Evolutionary conservation across 2,113 vertebrate species (phyloP), one percentile per base, ranked within the genome.

Genomic region (Cyphomyrus plagiostoma): DNA sequence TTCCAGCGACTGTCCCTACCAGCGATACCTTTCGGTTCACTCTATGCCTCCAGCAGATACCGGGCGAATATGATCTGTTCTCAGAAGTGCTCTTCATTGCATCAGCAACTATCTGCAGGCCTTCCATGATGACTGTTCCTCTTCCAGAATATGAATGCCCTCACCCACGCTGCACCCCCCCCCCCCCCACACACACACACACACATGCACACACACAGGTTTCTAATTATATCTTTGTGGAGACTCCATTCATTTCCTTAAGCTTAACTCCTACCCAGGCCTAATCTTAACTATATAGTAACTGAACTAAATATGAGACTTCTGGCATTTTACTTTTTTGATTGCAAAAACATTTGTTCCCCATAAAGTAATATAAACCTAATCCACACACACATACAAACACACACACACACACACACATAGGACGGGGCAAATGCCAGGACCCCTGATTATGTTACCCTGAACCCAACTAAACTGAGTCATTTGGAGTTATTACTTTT

Each of bases 401-500:
- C 49, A 86, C 13, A 52, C 50, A 52, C 50, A 52, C 45, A 88
- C 66, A 82, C 26, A 35, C 85, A 53, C 45, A 88, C 53, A 82
- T 15, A 53, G 13, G n/a, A 19, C 0, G 21, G 66, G 56, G 74
- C 82, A 89, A 48, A 42, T 17, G 58, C 52, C 91, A 89, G 48
- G 50, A 21, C 82, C 89, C 39, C 19, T 89, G 53, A 91, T 91
- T 90, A 85, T 84, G 91, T 48, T 88, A 87, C 56, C 42, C 70
- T 80, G 70, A 6, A 48, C 89, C 53, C 89, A 90, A 85, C 87
- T 91, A 90, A 91, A 90, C 86, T 19, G 89, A 91, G 91, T 49
- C 83, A 21, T 92, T 91, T 91, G 56, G 85, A 26, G 87, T 91
- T 92, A 90, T 90, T 89, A 90, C 89, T 52, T 19, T 53, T 35